Evolutionary conservation across 2,797 vertebrate species (phyloP), one percentile per base, ranked within the genome.

Genomic region (Crypturellus tataupa): DNA sequence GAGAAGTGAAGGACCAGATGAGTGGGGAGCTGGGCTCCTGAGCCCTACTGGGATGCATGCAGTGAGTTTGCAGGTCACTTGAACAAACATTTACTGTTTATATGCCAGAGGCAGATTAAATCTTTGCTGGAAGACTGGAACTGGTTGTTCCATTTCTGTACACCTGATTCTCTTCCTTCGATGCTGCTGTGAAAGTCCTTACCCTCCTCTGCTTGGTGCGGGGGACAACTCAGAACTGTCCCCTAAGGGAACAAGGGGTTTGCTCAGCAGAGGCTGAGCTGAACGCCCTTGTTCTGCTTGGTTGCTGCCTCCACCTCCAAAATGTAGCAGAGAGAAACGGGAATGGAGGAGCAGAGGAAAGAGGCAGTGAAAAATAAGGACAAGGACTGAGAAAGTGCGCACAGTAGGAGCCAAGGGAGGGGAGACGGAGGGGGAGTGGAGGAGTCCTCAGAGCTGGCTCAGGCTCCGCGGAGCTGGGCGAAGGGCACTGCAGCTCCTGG

Each of bases 71-170:
- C 95, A 89, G 91, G 91, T 95, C 93, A 94, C 83, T 93, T 96
- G 95, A 95, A 94, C 84, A 94, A 95, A 96, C 79, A 94, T 95
- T 96, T 95, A 95, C 89, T 96, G 94, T 96, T 97, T 95, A 85
- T 89, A 58, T 35, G 92, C 96, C 95, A 84, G 87, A 87, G 90
- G 96, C 94, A 91, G 90, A 96, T 95, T 95, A 94, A 95, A 94
- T 96, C 94, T 97, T 95, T 94, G 87, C 94, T 90, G 89, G 85
- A 90, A 97, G 93, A 92, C 82, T 95, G 91, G 96, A 95, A 97
- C 94, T 90, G 83, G 91, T 95, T 97, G 95, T 97, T 97, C 96
- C 79, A 39, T 94, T 96, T 87, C 77, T 89, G 94, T 81, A 80
- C 90, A 89, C 83, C 70, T 77, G 85, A 63, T 89, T 65, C 51